phyloP scores from a whole-genome alignment of 2,113 vertebrate species.

The Pachyramphus minor region DNA sequence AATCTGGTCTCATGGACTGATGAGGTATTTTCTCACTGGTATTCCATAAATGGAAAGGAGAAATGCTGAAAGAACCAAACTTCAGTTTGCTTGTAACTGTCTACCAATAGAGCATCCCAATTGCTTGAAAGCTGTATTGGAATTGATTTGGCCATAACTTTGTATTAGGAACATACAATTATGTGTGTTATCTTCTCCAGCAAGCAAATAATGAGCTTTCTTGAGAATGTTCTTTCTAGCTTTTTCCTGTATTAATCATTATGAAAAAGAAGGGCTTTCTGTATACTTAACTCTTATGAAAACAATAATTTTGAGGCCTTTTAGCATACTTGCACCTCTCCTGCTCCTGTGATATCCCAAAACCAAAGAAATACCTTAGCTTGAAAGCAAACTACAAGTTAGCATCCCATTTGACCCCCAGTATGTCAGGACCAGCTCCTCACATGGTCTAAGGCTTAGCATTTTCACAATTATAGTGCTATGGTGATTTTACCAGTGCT shows the following conservation, averaged over 20 bases:
- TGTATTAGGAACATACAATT: background rate
- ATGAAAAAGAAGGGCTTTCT: background rate
- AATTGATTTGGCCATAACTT: background rate
- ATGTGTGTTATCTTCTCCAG: background rate
- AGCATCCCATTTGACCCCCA: background rate
- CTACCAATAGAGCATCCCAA: background rate
- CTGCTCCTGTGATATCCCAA: background rate
- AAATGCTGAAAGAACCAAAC: background rate
- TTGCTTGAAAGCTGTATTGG: background rate
- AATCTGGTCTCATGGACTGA: background rate
- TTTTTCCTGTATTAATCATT: conserved; percentile 11
- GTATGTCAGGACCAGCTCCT: background rate
- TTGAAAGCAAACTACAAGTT: background rate
- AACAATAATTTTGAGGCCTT: background rate
- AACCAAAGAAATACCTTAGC: background rate
- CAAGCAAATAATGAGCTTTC: background rate
- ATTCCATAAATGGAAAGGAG: background rate
- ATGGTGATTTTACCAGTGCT: background rate
- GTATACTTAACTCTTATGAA: background rate
- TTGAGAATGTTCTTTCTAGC: conserved; percentile 6
- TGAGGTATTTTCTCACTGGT: background rate
- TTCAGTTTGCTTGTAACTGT: background rate
- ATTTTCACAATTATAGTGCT: background rate
- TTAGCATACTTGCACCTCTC: background rate
- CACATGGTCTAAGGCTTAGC: background rate